phyloP scores from a whole-genome alignment of 2,888 invertebrate species.

The Drosophila paramelanica region DNA sequence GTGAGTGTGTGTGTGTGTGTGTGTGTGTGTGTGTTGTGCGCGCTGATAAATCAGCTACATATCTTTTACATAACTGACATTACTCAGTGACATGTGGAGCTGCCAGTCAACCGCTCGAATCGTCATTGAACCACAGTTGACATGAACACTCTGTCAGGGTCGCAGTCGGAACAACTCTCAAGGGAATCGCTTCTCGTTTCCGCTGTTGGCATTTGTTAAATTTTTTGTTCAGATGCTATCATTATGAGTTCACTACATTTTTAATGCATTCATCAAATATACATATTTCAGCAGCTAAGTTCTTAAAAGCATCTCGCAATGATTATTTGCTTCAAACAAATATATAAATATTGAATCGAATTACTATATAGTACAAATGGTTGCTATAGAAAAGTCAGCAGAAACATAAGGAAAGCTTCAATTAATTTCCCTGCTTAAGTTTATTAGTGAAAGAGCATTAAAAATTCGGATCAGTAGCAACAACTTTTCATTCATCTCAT shows the following conservation, averaged over 20 bases:
- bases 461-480: background rate
- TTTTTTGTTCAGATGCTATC: background rate
- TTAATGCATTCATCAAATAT: background rate
- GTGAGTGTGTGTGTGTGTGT: slow-evolving; percentile 2
- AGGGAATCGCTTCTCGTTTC: slow-evolving; percentile 31
- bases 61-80: slow-evolving; percentile 70
- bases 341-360: background rate
- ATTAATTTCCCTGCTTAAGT: background rate
- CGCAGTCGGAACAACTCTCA: slow-evolving; percentile 29
- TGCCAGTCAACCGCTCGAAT: slow-evolving; percentile 37
- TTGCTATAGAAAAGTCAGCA: background rate
- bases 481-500: background rate
- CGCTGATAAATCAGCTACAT: slow-evolving; percentile 69
- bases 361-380: too few relatives aligned
- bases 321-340: background rate
- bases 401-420: background rate
- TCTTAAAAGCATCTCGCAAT: background rate
- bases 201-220: slow-evolving; percentile 24
- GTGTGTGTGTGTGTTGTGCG: slow-evolving; percentile 6
- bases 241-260: slow-evolving; percentile 15
- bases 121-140: slow-evolving; percentile 65
- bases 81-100: slow-evolving; percentile 66
- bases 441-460: background rate
- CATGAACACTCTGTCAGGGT: slow-evolving; percentile 40
- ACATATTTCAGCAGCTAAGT: background rate